Percentiles rank a stretch among this genome's conserved stretches.
Conservation (phyloP, 1,140 invertebrate genomes). For the Halictus rubicundus region DNA sequence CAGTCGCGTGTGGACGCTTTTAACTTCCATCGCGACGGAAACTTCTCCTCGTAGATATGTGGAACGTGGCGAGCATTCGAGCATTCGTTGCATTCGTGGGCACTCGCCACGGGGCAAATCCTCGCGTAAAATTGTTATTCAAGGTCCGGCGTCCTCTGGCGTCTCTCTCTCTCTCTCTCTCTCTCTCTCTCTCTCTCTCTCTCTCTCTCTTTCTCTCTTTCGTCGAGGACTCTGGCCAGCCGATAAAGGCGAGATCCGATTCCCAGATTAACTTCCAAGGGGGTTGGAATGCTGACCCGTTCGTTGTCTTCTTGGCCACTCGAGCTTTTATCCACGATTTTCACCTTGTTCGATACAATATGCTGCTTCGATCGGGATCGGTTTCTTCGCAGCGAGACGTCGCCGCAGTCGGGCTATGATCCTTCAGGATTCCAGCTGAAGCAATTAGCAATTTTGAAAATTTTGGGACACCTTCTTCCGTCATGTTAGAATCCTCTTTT, state of each 20-base stretch:
- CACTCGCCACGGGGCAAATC: not conserved
- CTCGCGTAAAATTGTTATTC: constrained; percentile 42
- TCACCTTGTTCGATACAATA: not conserved
- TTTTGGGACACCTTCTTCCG: too few relatives aligned
- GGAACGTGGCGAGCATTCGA: constrained; percentile 35
- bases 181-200: not conserved
- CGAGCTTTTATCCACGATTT: not conserved
- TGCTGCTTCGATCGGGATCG: too few relatives aligned
- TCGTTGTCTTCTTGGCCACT: not conserved
- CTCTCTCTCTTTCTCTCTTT: too few relatives aligned
- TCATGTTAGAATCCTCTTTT: too few relatives aligned
- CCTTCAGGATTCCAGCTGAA: too few relatives aligned
- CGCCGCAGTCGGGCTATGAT: too few relatives aligned
- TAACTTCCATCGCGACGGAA: constrained; percentile 6
- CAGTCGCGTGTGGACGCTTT: constrained; percentile 35
- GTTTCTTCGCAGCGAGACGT: too few relatives aligned
- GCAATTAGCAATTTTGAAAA: too few relatives aligned
- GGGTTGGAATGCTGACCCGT: not conserved
- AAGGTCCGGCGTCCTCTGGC: constrained; percentile 2
- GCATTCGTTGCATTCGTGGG: too few relatives aligned
- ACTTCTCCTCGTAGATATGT: not conserved
- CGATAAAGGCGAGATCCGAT: constrained; percentile 7
- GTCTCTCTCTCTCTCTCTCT: not conserved
- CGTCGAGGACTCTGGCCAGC: not conserved
- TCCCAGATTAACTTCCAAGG: not conserved